phyloP scores from a whole-genome alignment of 64 coral and sea anemone genomes.

The Pocillopora damicornis region DNA sequence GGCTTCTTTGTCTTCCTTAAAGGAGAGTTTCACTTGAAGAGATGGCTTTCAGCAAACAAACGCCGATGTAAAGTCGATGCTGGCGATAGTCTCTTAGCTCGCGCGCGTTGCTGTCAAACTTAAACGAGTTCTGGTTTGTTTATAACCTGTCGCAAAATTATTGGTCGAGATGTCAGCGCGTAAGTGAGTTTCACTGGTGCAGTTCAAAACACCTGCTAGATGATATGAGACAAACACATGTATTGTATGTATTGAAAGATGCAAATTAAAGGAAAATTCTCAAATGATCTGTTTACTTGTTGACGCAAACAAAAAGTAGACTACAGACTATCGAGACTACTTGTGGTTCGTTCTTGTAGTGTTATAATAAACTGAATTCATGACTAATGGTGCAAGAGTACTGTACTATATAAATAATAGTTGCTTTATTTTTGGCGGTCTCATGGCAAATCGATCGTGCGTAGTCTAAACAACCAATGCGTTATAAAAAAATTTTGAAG shows the following conservation, averaged over 20 bases:
- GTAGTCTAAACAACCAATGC: no score
- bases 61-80: not conserved
- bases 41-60: constrained; percentile 4
- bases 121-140: constrained; percentile 13
- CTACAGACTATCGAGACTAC: no score
- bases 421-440: no score
- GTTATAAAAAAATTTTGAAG: no score
- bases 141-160: constrained; percentile 30
- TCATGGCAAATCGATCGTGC: no score
- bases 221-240: not conserved
- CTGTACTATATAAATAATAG: no score
- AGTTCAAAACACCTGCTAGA: constrained; percentile 12
- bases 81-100: constrained; percentile 12
- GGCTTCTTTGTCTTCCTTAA: not conserved
- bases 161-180: not conserved
- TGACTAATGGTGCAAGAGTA: no score
- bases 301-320: not conserved
- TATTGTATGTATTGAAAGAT: not conserved
- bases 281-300: not conserved
- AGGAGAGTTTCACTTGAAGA: not conserved
- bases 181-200: constrained; percentile 11
- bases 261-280: not conserved
- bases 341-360: no score
- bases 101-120: constrained; percentile 7
- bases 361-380: no score